phyloP scores from a whole-genome alignment of 2,888 invertebrate genomes.

The Dryobota labecula region DNA sequence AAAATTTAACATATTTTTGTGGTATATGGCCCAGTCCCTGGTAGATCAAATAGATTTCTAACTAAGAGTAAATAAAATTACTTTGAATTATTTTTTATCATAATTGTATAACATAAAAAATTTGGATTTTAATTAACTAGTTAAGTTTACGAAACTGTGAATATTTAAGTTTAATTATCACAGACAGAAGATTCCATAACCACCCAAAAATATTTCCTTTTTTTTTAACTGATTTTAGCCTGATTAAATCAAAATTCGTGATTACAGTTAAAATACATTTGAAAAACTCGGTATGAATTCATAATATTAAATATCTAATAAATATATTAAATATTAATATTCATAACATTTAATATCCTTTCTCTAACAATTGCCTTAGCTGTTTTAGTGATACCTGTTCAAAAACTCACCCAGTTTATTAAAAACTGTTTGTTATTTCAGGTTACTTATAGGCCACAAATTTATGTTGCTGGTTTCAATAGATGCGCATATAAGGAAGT shows the following conservation, averaged over 20 bases:
- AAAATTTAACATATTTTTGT: neutral
- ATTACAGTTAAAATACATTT: neutral
- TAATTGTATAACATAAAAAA: neutral
- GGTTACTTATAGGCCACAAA: conserved; percentile 80
- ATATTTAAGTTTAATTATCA: neutral
- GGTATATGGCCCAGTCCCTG: neutral
- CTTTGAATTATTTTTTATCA: neutral
- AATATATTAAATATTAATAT: neutral
- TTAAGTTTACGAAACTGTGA: neutral
- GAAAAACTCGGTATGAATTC: neutral
- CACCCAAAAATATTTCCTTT: no score
- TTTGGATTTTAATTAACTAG: neutral
- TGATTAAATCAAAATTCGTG: no score
- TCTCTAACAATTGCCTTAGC: neutral
- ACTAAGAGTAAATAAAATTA: neutral
- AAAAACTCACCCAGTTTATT: neutral
- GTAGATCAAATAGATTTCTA: neutral
- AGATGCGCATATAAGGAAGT: conserved; percentile 85
- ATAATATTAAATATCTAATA: neutral
- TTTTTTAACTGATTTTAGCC: no score
- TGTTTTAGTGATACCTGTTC: neutral
- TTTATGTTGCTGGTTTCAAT: conserved; percentile 86
- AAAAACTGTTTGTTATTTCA: conserved; percentile 65
- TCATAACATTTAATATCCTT: neutral
- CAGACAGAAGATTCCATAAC: no score